Conservation (phyloP, 2,113 vertebrate species). For the Neodon shergylaensis region DNA sequence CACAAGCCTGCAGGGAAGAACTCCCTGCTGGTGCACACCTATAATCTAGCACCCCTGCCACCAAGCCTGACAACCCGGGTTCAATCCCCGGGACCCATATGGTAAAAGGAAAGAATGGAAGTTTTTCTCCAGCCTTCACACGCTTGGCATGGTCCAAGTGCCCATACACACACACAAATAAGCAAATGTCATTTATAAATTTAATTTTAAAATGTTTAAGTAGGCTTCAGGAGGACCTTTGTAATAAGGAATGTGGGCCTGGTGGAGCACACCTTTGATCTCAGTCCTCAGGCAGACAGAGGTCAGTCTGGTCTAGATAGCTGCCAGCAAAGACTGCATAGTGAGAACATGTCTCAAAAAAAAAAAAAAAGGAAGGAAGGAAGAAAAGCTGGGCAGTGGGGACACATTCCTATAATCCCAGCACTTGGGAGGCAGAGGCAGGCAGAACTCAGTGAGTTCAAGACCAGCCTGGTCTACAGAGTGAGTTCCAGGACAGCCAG, state of each 20-base stretch:
- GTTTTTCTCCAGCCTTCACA: too few species aligned
- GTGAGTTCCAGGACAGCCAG: too few species aligned
- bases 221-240: neutral
- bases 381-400: too few species aligned
- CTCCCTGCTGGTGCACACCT: neutral
- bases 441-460: too few species aligned
- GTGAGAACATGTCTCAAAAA: neutral
- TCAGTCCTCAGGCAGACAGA: too few species aligned
- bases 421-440: too few species aligned
- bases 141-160: neutral
- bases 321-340: neutral
- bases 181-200: neutral
- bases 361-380: too few species aligned
- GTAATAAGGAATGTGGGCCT: neutral
- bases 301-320: too few species aligned
- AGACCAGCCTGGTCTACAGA: too few species aligned
- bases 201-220: neutral
- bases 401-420: too few species aligned
- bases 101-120: neutral
- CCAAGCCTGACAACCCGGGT: neutral
- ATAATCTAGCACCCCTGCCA: neutral
- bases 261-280: too few species aligned
- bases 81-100: neutral
- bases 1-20: neutral
- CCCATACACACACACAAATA: neutral